Conservation (phyloP, 53 echinoderm and acorn worm species). For the Holothuria scabra region DNA sequence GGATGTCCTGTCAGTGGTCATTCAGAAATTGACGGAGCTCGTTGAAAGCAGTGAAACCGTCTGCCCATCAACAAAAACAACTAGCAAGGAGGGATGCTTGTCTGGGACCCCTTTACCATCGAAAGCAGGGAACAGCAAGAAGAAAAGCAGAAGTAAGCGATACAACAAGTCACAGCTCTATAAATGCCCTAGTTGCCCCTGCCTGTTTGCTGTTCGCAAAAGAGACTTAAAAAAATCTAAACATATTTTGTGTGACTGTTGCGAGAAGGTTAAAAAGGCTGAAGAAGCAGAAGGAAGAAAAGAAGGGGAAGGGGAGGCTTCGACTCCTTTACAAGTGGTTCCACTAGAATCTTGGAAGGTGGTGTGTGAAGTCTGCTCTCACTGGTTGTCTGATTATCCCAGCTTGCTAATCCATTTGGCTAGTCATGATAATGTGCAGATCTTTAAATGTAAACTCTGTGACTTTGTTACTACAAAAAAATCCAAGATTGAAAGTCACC, state of each 20-base stretch:
- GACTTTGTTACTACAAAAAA: conserved; percentile 86
- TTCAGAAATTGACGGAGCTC: conserved; percentile 93
- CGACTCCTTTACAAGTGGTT: conserved; percentile 29
- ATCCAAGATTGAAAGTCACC: conserved; percentile 67
- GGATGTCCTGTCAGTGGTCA: conserved; percentile 93
- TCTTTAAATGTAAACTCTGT: conserved; percentile 92
- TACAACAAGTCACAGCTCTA: conserved; percentile 55
- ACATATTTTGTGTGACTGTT: conserved; percentile 77
- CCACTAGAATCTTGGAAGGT: conserved; percentile 51
- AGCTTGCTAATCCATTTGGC: conserved; percentile 82
- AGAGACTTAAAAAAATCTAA: conserved; percentile 53
- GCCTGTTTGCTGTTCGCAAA: conserved; percentile 75
- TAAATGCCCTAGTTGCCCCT: conserved; percentile 91
- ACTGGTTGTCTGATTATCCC: conserved; percentile 59
- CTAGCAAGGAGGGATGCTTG: background rate
- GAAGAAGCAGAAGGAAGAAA: conserved; percentile 3
- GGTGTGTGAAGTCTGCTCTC: conserved; percentile 73
- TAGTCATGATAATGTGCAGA: conserved; percentile 70
- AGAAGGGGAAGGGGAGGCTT: background rate
- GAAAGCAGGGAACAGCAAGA: conserved; percentile 10
- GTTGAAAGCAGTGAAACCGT: conserved; percentile 79
- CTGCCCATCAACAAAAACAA: conserved; percentile 11
- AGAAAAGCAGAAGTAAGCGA: conserved; percentile 6
- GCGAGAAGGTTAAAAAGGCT: conserved; percentile 57
- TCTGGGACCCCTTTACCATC: conserved; percentile 52